Conservation (phyloP, 2,888 invertebrate genomes). For the Leucophenga maculata region DNA sequence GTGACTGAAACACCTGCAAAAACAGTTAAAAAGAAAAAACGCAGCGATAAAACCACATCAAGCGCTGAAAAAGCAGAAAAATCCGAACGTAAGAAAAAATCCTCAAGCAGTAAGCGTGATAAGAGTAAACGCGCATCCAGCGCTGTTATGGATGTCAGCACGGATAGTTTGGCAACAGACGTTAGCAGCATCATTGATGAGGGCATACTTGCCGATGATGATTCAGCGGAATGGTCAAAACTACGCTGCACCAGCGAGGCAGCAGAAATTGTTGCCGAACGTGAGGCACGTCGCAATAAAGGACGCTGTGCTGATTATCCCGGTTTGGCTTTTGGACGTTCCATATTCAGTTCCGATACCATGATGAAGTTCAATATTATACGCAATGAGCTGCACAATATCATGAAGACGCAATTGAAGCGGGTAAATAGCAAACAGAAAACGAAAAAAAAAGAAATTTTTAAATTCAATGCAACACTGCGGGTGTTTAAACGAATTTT, state of each 20-base stretch:
- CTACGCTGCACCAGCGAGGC: conserved; percentile 91
- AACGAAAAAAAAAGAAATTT: too few species aligned
- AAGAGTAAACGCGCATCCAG: conserved; percentile 55
- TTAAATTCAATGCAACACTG: too few species aligned
- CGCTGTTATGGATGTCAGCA: conserved; percentile 52
- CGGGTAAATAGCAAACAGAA: conserved; percentile 79
- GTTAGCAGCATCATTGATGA: conserved; percentile 70
- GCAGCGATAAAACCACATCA: conserved; percentile 43
- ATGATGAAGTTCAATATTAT: conserved; percentile 98
- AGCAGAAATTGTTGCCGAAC: conserved; percentile 89
- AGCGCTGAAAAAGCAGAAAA: conserved; percentile 54
- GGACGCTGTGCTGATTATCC: conserved; percentile 93
- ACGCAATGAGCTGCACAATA: conserved; percentile 97
- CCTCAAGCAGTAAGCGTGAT: conserved; percentile 49
- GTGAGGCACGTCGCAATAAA: conserved; percentile 82
- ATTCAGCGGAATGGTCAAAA: conserved; percentile 85
- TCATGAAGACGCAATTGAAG: conserved; percentile 95
- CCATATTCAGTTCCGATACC: conserved; percentile 95
- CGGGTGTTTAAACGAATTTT: too few species aligned
- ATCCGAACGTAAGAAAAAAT: conserved; percentile 59
- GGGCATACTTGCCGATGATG: conserved; percentile 74
- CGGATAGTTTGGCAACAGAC: conserved; percentile 58
- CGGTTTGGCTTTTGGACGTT: conserved; percentile 90
- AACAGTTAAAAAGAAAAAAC: conserved; percentile 49
- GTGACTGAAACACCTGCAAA: conserved; percentile 40